Base-by-base conservation (phyloP, 1,140 invertebrate genomes). In the Branchinecta lindahli region DNA sequence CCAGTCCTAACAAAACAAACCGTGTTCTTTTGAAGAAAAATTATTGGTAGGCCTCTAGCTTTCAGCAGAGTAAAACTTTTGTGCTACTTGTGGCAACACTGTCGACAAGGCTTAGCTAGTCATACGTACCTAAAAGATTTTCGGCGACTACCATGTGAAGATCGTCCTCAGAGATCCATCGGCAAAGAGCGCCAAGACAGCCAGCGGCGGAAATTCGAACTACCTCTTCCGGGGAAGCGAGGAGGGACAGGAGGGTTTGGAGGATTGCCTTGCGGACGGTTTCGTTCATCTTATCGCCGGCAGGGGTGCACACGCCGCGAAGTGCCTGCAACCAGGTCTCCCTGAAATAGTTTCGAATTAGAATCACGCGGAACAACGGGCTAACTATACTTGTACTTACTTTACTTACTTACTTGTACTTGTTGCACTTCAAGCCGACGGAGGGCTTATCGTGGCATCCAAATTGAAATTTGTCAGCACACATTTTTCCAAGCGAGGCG, bases 281-380 rank as follows among this genome's bases (percentile, higher is more conserved):
- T 68, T 91, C 90, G 0, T 88, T 87, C 86, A 97, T 91, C 82
- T 94, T 95, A 71, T 89, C 86, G 7, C 93, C 93, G 67, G 90
- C 91, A 45, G 87, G 86, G 9, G 83, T 85, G 46, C 95, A 84
- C 46, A 93, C 86, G 70, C 87, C 87, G 74, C 94, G 82, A 65
- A 97, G 79, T 12, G 94, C 92, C 80, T 94, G 91, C 45, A 96
- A 78, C 84, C 91, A 90, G 5, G 94, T 97, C 81, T 96, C 94
- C 75, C 87, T 88, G 72, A 73, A 76, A 72, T 70, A 73, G 65
- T 68, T 33, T 33, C 33, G 5, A 5, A 33, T 33, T 33, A 33
- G 33, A 3, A 33, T 33, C 33, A 1, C 5, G 5, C 33, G 33
- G 5, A 33, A 3, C 33, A 33, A 33, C 33, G 2, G 33, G 5